A percentile compares a stretch with the other conserved stretches of the same genome.
Conservation (phyloP, 2,888 invertebrate species). For the Zygothrica quintamaculata region DNA sequence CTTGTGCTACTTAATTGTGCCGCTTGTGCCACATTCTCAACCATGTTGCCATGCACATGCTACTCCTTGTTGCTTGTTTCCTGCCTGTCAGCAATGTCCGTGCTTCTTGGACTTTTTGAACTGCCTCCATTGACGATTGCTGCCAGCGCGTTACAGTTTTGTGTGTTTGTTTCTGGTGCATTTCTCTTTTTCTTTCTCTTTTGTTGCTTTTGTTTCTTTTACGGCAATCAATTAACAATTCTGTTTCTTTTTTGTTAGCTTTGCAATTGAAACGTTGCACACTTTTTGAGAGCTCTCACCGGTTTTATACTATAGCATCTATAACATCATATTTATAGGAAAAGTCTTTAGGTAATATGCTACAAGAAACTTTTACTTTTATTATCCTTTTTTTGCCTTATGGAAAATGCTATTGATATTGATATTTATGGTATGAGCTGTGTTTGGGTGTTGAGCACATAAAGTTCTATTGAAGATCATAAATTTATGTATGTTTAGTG, state of each 20-base stretch:
- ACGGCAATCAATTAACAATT: slow-evolving; percentile 63
- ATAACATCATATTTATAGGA: background rate
- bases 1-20: slow-evolving; percentile 28
- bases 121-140: slow-evolving; percentile 47
- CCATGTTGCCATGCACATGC: slow-evolving; percentile 8
- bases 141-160: slow-evolving; percentile 40
- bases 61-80: slow-evolving; percentile 2
- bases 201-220: slow-evolving; percentile 27
- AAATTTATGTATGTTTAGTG: too few relatives aligned
- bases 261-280: slow-evolving; percentile 41
- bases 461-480: too few relatives aligned
- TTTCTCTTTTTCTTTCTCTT: too few relatives aligned
- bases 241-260: slow-evolving; percentile 22
- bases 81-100: slow-evolving; percentile 7
- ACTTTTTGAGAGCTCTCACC: slow-evolving; percentile 31
- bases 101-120: slow-evolving; percentile 49
- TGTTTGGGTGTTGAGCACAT: too few relatives aligned
- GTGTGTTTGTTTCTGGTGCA: slow-evolving; percentile 3
- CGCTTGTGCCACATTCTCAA: slow-evolving; percentile 32
- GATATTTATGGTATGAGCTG: too few relatives aligned
- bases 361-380: too few relatives aligned
- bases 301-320: background rate
- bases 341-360: too few relatives aligned
- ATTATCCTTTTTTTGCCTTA: too few relatives aligned
- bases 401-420: too few relatives aligned